phyloP scores from a whole-genome alignment of 2,113 vertebrate species.

The Emydocephalus ijimae region DNA sequence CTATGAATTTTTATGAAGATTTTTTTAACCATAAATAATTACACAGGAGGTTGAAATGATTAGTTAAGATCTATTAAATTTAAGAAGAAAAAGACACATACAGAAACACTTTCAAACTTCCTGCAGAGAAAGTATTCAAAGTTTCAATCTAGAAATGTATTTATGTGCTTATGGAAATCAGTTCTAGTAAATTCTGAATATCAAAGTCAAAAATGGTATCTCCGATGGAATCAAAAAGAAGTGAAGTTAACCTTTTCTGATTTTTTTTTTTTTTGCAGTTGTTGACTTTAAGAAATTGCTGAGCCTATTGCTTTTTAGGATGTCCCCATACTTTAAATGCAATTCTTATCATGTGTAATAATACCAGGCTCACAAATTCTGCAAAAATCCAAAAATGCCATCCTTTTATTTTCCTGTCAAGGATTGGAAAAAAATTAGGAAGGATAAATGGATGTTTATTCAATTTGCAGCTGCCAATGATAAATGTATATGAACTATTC shows the following conservation, averaged over 20 bases:
- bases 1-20: conserved; percentile 25
- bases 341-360: conserved; percentile 5
- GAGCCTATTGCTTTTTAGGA: neutral
- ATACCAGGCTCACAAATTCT: neutral
- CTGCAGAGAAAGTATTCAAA: neutral
- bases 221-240: conserved; percentile 14
- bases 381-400: neutral
- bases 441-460: conserved; percentile 3
- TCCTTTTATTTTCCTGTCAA: neutral
- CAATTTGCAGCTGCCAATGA: neutral
- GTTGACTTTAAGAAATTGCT: neutral
- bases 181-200: conserved; percentile 17
- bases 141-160: neutral
- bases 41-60: neutral
- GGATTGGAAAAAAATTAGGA: neutral
- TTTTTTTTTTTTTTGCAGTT: neutral
- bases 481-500: neutral
- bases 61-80: neutral
- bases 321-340: neutral
- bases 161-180: neutral
- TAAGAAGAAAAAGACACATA: neutral
- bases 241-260: neutral
- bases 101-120: neutral
- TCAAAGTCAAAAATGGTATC: neutral
- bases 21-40: conserved; percentile 38